Evolutionary conservation across 2,797 vertebrate genomes (phyloP), one percentile per base, ranked within the genome.

Genomic region (Simalia tracyae): DNA sequence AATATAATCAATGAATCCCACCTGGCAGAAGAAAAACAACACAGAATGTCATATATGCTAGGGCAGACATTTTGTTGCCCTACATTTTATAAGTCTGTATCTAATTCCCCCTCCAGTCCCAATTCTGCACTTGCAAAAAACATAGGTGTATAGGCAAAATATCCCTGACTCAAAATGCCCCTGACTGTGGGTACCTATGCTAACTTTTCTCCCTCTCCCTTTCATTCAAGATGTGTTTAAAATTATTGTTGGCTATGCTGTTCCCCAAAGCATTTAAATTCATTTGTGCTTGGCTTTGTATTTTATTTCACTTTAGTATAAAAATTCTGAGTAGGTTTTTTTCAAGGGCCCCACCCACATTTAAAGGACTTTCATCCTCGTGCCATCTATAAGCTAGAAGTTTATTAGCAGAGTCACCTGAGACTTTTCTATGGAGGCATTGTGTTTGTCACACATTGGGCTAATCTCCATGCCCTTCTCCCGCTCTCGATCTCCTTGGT

Each of bases 361-460:
- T 9, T 10, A 87, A 60, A 26, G 31, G 36, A 11, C n/a, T 31
- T 9, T 57, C 42, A 31, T 26, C 59, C 84, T 42, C 14, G 3
- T 15, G 36, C 63, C 50, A 6, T 6, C 24, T 3, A 10, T 11
- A 54, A 17, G 12, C 76, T 54, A 17, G 5, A 3, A 3, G 15
- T 26, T 36, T 2, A 31, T 6, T 17, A 4, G n/a, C 7, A 0
- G 22, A 31, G 93, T 42, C 93, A 99, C 99, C 98, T 99, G 99
- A 94, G 94, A 98, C 95, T 99, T 99, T 96, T 99, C 99, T 90
- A 99, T 97, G 0, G 99, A 99, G 91, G 99, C 98, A 0, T 98
- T 99, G 96, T 98, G 98, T 93, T 98, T 99, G 97, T 99, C 98
- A 0, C 99, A 99, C 99, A 99, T 99, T 92, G 99, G 98, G 93